Base-by-base conservation (phyloP, 1,140 invertebrate genomes). In the Hypsibius dujardini region DNA sequence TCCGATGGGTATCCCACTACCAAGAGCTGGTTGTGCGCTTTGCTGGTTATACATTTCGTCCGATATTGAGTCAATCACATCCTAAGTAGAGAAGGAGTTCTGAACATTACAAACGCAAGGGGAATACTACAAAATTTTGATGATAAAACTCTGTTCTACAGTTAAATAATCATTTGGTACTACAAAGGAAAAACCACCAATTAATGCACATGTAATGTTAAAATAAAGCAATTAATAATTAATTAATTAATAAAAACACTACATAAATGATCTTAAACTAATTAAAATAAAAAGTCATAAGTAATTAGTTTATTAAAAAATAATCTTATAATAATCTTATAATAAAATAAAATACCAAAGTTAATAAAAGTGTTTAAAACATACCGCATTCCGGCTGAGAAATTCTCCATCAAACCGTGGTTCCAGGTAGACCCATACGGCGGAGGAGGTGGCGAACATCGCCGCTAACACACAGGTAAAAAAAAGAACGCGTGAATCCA, bases 371-470 rank as follows among this genome's bases (percentile, higher is more conserved):
- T 56, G 7, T 56, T 56, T 7, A 7, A 56, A 3, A 67, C 62
- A 3, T 67, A 67, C 62, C 7, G 7, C 7, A 42, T 67, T 67
- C 7, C 42, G 7, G 62, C 45, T 67, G 3, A 67, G 7, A 42
- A 67, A 67, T 14, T 67, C 62, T 14, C 12, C 62, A 14, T 67
- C 62, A 42, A 14, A 67, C 3, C 62, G 62, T 7, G 62, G 62
- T 42, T 67, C 62, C 3, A 67, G 7, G 42, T 67, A 67, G 45
- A 67, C 45, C 62, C 62, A 67, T 7, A 67, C 7, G 3, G 62
- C 62, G 42, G 62, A 67, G 42, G 7, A 67, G 42, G 7, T 3
- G 42, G 62, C 62, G 45, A 7, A 67, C 3, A 7, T 14, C 62
- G 45, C 3, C 62, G 42, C 7, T 7, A 56, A n/a, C n/a, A n/a